Conservation (phyloP, 2,113 vertebrate species). For the Miniopterus natalensis region DNA sequence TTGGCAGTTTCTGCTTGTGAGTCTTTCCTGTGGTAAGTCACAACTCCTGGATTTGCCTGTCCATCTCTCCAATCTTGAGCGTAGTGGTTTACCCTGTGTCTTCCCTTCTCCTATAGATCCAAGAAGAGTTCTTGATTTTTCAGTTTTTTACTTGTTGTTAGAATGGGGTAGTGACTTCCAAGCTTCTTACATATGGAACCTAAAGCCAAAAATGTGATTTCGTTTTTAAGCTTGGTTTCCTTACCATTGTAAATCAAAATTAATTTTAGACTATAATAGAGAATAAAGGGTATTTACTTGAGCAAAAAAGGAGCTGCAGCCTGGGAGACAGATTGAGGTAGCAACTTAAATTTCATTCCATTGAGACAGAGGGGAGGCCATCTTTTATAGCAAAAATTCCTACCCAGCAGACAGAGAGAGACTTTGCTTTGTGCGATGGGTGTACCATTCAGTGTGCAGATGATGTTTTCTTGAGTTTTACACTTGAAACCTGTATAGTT, state of each 20-base stretch:
- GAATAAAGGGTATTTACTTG: not conserved
- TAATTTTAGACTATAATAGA: not conserved
- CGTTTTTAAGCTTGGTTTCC: conserved; percentile 36
- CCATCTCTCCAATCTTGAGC: not conserved
- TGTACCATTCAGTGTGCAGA: not conserved
- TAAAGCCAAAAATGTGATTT: not conserved
- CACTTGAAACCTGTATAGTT: not conserved
- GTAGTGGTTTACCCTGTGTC: not conserved
- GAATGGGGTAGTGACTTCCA: not conserved
- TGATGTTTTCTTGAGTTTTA: not conserved
- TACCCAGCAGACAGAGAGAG: not conserved
- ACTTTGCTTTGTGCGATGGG: not conserved
- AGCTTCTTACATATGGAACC: not conserved
- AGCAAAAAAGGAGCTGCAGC: not conserved
- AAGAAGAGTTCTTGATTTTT: not conserved
- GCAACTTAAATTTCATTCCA: not conserved
- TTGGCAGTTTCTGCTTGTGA: not conserved
- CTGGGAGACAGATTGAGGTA: not conserved
- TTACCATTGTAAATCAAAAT: not conserved
- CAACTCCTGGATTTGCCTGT: not conserved
- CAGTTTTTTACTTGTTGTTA: not conserved
- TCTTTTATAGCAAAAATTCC: not conserved
- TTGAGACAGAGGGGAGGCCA: not conserved
- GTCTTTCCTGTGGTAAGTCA: not conserved
- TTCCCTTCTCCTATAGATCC: not conserved